These are phyloP conservation scores for Heliocidaris erythrogramma DNA, from an alignment of 35 echinoderm and acorn worm species.

Conservation along the genomic window DNA sequence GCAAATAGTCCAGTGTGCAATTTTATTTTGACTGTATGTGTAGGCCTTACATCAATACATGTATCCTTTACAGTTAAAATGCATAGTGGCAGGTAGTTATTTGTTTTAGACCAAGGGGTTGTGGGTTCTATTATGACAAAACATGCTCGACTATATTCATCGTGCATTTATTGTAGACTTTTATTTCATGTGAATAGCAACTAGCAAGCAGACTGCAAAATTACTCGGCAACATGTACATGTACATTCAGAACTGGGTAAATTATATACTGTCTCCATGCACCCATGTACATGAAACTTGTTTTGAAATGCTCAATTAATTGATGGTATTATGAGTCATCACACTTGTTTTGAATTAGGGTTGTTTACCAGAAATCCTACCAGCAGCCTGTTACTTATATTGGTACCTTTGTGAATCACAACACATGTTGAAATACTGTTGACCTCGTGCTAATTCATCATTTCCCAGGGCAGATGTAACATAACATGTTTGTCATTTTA, in stretches of 20 bases:
- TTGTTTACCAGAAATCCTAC: neutral
- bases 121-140: no score
- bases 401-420: constrained; percentile 9
- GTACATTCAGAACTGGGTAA: no score
- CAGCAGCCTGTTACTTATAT: neutral
- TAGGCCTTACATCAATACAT: no score
- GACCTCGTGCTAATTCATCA: neutral
- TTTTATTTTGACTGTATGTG: neutral
- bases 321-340: neutral
- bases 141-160: no score
- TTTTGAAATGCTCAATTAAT: constrained; percentile 3
- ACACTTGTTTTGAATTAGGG: neutral
- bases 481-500: neutral
- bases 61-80: no score
- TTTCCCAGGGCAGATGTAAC: neutral
- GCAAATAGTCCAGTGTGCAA: neutral
- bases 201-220: no score
- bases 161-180: no score
- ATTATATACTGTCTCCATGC: neutral
- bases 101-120: no score
- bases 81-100: no score
- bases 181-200: no score
- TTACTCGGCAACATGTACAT: no score
- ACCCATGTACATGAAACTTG: neutral
- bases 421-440: constrained; percentile 12